Conservation (phyloP, 2,888 invertebrate genomes). For the Stenodema calcarata region DNA sequence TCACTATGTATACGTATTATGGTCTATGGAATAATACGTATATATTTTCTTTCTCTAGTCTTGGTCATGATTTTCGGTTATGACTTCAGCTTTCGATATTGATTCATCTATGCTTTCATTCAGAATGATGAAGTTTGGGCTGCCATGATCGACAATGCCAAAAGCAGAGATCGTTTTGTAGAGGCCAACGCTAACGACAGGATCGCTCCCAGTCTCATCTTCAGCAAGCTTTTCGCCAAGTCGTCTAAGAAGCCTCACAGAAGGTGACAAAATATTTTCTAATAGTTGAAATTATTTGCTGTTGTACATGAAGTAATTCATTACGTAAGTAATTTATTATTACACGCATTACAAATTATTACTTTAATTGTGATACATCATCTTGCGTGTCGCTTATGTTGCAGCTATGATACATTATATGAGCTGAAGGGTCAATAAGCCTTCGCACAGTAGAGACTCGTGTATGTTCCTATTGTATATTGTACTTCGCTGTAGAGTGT, state of each 20-base stretch:
- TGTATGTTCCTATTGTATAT: no score
- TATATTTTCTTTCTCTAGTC: background rate
- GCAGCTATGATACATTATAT: no score
- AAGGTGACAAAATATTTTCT: background rate
- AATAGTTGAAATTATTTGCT: background rate
- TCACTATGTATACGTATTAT: background rate
- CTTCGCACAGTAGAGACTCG: no score
- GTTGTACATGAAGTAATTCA: no score
- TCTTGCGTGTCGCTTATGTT: no score
- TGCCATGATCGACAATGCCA: slow-evolving; percentile 13
- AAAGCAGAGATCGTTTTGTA: background rate
- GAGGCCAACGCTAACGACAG: slow-evolving; percentile 28
- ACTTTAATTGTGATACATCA: no score
- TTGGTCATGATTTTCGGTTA: background rate
- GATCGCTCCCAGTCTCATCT: background rate
- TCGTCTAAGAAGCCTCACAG: background rate
- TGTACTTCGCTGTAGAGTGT: no score
- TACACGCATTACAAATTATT: no score
- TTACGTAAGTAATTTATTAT: no score
- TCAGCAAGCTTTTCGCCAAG: slow-evolving; percentile 32
- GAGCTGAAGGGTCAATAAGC: no score
- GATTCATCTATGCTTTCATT: background rate
- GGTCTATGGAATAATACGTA: background rate
- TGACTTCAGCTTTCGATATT: no score
- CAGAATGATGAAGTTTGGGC: slow-evolving; percentile 30